These are phyloP conservation scores for Amazona finschi DNA, from an alignment of 2,797 vertebrate species.

Conservation along the genomic window DNA sequence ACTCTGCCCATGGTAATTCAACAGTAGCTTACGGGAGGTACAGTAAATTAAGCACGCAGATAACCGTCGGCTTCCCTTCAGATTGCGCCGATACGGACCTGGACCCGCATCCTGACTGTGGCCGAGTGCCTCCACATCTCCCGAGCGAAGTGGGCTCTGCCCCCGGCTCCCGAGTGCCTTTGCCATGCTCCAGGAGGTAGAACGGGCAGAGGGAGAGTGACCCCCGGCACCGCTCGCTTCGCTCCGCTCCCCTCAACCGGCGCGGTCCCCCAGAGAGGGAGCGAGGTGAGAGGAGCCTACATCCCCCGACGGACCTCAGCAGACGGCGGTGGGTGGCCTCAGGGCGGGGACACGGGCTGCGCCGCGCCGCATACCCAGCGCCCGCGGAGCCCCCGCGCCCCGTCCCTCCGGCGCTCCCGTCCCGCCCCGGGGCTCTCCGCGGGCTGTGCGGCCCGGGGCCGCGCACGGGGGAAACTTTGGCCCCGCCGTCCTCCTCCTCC, in stretches of 20 bases:
- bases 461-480: not conserved
- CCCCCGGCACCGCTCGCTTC: not conserved
- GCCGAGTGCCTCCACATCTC: not conserved
- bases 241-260: not conserved
- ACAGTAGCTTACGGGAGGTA: not conserved
- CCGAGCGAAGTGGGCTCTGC: not conserved
- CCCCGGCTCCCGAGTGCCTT: not conserved
- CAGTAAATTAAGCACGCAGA: rapidly evolving
- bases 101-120: not conserved
- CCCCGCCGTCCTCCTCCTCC: not conserved
- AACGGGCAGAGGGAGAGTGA: not conserved
- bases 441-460: not conserved
- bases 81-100: rapidly evolving
- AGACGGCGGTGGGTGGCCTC: not conserved
- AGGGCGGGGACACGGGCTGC: not conserved
- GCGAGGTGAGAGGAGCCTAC: not conserved
- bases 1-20: not conserved
- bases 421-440: not conserved
- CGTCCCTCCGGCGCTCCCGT: not conserved
- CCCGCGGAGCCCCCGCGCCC: not conserved
- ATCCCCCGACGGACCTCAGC: not conserved
- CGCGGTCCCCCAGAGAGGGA: too few species aligned
- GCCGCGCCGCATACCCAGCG: not conserved
- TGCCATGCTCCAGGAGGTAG: not conserved
- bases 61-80: not conserved